Conservation (phyloP, 2,113 vertebrate species). For the Pionites leucogaster region DNA sequence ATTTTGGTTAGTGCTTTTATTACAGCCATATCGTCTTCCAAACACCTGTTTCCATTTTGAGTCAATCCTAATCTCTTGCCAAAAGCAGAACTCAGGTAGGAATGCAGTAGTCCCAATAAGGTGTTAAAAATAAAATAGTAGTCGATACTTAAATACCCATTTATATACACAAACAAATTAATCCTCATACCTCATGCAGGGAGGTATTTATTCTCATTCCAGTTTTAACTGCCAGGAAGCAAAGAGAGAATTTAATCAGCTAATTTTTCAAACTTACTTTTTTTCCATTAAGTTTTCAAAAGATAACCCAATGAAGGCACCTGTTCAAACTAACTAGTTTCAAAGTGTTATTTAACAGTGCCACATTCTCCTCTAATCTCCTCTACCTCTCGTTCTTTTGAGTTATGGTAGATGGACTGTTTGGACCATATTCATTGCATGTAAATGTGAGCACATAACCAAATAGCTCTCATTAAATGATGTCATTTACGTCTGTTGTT, state of each 20-base stretch:
- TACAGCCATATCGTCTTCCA: neutral
- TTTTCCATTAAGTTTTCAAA: constrained; percentile 17
- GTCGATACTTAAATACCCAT: constrained; percentile 39
- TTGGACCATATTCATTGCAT: neutral
- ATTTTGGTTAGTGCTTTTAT: constrained; percentile 13
- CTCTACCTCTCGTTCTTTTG: neutral
- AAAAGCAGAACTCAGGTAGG: constrained; percentile 16
- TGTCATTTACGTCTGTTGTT: neutral
- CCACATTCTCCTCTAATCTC: neutral
- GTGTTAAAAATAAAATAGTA: constrained; percentile 58
- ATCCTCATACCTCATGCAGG: constrained; percentile 40
- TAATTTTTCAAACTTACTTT: constrained; percentile 27
- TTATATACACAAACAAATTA: constrained; percentile 59
- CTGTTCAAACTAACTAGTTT: neutral
- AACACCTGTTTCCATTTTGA: constrained; percentile 43
- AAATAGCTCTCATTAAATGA: neutral
- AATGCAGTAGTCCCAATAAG: constrained; percentile 21
- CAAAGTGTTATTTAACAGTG: neutral
- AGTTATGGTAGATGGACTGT: neutral
- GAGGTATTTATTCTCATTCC: constrained; percentile 50
- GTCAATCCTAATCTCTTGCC: constrained; percentile 33
- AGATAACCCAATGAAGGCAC: neutral
- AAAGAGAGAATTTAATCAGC: constrained; percentile 34
- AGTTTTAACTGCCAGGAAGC: constrained; percentile 55
- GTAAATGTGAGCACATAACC: neutral